phyloP scores from a whole-genome alignment of 2,888 invertebrate species.

The Rhopalosiphum nymphaeae region DNA sequence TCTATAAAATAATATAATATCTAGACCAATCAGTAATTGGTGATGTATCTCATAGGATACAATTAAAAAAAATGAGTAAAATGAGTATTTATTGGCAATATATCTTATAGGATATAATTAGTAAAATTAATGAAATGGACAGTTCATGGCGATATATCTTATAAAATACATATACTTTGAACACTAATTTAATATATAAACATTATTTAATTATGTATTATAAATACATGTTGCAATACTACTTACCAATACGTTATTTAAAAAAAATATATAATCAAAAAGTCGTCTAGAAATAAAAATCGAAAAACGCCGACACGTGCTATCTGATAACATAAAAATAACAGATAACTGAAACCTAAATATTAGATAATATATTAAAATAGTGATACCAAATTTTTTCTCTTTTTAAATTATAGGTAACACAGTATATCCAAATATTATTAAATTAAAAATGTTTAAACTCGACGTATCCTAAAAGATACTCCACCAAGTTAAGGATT shows the following conservation, averaged over 20 bases:
- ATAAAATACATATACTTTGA: conserved; percentile 25
- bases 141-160: neutral
- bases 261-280: neutral
- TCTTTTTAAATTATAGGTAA: neutral
- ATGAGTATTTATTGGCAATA: no score
- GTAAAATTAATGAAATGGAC: conserved; percentile 5
- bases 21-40: neutral
- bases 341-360: neutral
- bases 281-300: neutral
- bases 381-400: neutral
- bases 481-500: conserved; percentile 15
- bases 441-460: neutral
- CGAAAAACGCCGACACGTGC: neutral
- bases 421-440: neutral
- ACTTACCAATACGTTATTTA: neutral
- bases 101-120: neutral
- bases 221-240: neutral
- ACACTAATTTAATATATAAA: conserved; percentile 5
- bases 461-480: conserved; percentile 16
- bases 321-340: neutral
- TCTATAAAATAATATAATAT: neutral
- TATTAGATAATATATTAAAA: neutral
- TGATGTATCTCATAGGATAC: conserved; percentile 15
- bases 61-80: no score
- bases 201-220: neutral